Percentiles rank a stretch among this genome's conserved stretches.
Conservation (phyloP, 2,888 invertebrate species). For the Polietes domitor region DNA sequence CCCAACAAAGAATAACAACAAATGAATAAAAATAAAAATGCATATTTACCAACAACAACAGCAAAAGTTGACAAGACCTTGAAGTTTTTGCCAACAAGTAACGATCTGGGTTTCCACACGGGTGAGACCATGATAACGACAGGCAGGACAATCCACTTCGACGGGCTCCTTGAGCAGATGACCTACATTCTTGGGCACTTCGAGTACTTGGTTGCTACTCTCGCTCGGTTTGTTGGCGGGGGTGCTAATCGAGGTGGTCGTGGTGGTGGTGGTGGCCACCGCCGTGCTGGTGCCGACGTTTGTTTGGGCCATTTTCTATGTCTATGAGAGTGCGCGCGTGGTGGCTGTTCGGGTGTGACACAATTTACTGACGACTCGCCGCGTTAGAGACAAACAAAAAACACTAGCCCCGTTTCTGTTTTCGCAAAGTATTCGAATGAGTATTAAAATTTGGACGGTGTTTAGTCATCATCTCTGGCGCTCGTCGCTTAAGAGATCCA, state of each 20-base stretch:
- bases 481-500: background rate
- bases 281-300: background rate
- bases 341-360: constrained; percentile 57
- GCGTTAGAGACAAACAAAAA: constrained; percentile 6
- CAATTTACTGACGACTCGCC: constrained; percentile 48
- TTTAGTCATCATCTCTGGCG: constrained; percentile 23
- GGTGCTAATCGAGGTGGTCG: constrained; percentile 61
- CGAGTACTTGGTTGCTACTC: constrained; percentile 39
- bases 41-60: constrained; percentile 75
- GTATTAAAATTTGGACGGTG: background rate
- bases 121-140: constrained; percentile 70
- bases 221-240: constrained; percentile 68
- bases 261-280: constrained; percentile 26
- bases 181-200: constrained; percentile 73
- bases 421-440: background rate
- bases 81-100: constrained; percentile 72
- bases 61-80: constrained; percentile 71
- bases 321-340: constrained; percentile 37
- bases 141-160: constrained; percentile 75
- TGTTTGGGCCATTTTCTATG: constrained; percentile 38
- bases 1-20: background rate
- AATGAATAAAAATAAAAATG: background rate
- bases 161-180: constrained; percentile 72
- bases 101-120: constrained; percentile 72
- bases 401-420: background rate